Evolutionary conservation across 2,888 invertebrate species (phyloP).

Genomic region (Acholoe squamosa): DNA sequence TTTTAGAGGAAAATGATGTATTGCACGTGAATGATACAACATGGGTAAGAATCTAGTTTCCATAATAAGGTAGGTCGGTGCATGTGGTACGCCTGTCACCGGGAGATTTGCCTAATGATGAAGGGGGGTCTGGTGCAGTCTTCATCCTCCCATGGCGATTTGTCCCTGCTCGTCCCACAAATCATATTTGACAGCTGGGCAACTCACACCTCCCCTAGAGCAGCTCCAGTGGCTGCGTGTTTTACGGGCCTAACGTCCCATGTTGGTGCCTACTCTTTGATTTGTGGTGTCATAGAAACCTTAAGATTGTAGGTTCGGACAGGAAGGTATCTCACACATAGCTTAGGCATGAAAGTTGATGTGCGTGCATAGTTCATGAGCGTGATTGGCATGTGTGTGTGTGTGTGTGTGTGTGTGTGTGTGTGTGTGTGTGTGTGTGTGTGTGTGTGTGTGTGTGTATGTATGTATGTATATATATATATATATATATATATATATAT

Average conservation of each 20-base stretch:
- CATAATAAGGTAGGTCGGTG: no score
- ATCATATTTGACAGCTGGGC: conserved; percentile 1
- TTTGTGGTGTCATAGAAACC: conserved; percentile 12
- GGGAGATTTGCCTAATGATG: neutral
- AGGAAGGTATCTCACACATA: neutral
- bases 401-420: no score
- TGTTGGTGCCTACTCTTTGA: neutral
- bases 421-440: no score
- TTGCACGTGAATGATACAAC: no score
- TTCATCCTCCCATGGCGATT: neutral
- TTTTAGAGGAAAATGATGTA: no score
- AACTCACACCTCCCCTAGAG: neutral
- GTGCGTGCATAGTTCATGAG: neutral
- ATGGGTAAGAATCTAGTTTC: no score
- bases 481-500: no score
- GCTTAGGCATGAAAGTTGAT: neutral
- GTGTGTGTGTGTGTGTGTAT: no score
- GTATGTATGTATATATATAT: no score
- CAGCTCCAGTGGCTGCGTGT: neutral
- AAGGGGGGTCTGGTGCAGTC: neutral
- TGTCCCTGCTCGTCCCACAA: neutral
- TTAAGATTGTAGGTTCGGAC: neutral
- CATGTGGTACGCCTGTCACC: no score
- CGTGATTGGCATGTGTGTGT: no score
- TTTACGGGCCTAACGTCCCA: neutral